Evolutionary conservation across 1,140 invertebrate species (phyloP).

Genomic region (Rhopalosiphum padi): DNA sequence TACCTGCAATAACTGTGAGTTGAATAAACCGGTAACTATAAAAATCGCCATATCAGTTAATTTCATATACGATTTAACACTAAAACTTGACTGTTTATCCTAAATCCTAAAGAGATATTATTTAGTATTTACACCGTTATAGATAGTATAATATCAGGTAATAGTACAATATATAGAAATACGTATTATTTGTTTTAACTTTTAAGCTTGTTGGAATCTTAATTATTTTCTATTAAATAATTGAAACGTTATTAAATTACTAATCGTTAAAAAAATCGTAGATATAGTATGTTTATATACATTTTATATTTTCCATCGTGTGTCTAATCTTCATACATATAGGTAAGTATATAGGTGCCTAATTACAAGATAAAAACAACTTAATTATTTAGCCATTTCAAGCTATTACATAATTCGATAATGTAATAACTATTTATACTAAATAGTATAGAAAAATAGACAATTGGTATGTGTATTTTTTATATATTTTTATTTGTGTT

Average conservation of each 20-base stretch:
- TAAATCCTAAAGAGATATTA: background rate
- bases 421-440: no score
- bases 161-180: background rate
- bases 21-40: background rate
- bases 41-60: background rate
- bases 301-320: no score
- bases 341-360: no score
- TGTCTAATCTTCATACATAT: no score
- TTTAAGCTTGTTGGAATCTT: background rate
- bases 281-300: no score
- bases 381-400: no score
- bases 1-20: background rate
- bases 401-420: no score
- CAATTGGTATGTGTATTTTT: no score
- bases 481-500: no score
- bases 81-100: background rate
- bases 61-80: background rate
- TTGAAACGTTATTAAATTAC: background rate
- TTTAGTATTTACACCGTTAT: background rate
- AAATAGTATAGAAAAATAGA: no score
- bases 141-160: background rate
- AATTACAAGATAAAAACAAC: no score
- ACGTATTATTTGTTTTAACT: background rate
- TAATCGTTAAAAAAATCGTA: background rate
- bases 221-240: background rate